phyloP scores from a whole-genome alignment of 2,797 vertebrate species.

The Rhincodon typus region DNA sequence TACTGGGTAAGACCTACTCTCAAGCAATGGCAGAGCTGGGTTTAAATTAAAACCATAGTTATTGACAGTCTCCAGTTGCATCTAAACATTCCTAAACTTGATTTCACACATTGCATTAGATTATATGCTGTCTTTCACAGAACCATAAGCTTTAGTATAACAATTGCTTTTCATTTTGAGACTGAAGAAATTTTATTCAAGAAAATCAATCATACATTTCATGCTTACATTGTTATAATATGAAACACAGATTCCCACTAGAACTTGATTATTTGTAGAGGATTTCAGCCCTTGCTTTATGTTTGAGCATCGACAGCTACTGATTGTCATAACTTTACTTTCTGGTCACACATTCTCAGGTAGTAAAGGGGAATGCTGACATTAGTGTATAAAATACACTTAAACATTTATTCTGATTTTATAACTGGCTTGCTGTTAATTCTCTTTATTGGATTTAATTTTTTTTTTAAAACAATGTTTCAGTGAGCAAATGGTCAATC shows the following conservation, averaged over 20 bases:
- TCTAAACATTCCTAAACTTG: background rate
- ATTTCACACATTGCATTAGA: background rate
- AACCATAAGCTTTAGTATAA: background rate
- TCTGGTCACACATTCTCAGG: background rate
- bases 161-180: background rate
- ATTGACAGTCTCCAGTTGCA: background rate
- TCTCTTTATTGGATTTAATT: background rate
- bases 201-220: background rate
- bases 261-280: background rate
- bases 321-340: background rate
- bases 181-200: background rate
- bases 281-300: background rate
- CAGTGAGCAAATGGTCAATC: background rate
- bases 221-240: background rate
- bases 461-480: background rate
- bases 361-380: background rate
- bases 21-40: background rate
- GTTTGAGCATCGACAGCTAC: background rate
- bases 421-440: background rate
- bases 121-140: background rate
- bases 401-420: background rate
- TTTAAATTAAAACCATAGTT: background rate
- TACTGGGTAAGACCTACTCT: constrained; percentile 65
- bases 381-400: background rate
- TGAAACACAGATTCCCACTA: background rate